Base-by-base conservation (phyloP, 2,888 invertebrate species). In the Erebia aethiops region DNA sequence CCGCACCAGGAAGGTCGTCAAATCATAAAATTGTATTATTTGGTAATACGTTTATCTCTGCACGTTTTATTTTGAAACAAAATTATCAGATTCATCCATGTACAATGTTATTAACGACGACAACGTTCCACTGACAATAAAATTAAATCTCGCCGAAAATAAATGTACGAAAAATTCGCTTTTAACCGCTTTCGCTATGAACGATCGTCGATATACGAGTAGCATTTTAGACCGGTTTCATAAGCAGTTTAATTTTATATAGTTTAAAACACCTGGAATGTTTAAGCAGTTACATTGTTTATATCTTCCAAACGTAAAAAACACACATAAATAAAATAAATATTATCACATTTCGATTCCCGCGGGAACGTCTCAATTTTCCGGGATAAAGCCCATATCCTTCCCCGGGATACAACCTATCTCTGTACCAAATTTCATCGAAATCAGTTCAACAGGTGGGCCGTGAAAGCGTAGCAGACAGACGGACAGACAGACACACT, bases 131-230 rank as follows among this genome's bases (percentile, higher is more conserved):
- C 21, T 43, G 70, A 58, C 63, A 70, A 72, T 64, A 41, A 67
- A 72, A 72, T 72, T 64, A 70, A 67, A 64, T 43, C 58, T 63
- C 26, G 57, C 43, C 49, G 52, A 67, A 71, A 70, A 72, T 69
- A 69, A 66, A 72, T 72, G 43, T 18, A 65, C 41, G 13, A 67
- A 35, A 70, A 64, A 61, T 60, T 67, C 35, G 51, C 8, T 62
- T 51, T 52, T 64, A 60, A 52, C 7, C 35, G 35, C 35, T 35
- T 52, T 13, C 26, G 61, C 54, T 1, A 43, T 66, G 43, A 66
- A 57, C 18, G n/a, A n/a, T n/a, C 56, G 46, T 10, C 18, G 18
- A 57, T 21, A 57, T 43, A n/a, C n/a, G n/a, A n/a, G n/a, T n/a
- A 14, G 49, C 46, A 56, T 43, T 57, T 58, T 46, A 49, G 58